Percentiles rank a stretch among this genome's conserved stretches.
Evolutionary conservation across 2,888 invertebrate genomes (phyloP).

Genomic region (Timema cristinae): DNA sequence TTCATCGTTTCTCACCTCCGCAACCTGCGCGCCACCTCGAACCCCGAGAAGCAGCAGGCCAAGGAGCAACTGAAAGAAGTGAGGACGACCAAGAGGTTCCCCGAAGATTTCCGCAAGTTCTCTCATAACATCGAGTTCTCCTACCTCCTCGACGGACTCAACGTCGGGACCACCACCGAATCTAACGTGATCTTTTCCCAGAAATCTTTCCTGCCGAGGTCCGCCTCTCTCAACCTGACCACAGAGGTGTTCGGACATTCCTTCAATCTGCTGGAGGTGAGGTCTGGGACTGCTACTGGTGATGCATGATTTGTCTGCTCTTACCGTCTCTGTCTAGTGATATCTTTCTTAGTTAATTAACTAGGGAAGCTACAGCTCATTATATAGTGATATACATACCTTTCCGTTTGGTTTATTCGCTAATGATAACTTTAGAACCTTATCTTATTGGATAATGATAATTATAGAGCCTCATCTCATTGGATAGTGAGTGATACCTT

Average conservation of each 20-base stretch:
- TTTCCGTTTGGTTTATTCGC: not conserved
- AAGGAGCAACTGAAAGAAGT: slow-evolving; percentile 53
- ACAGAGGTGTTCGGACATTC: slow-evolving; percentile 73
- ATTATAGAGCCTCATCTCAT: not conserved
- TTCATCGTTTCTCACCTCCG: slow-evolving; percentile 79
- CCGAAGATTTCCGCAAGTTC: slow-evolving; percentile 73
- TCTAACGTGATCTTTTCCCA: slow-evolving; percentile 77
- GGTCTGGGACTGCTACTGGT: not conserved
- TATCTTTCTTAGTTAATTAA: not conserved
- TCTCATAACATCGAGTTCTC: slow-evolving; percentile 74
- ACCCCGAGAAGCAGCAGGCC: slow-evolving; percentile 64
- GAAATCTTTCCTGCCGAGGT: slow-evolving; percentile 73
- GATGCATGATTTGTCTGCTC: not conserved
- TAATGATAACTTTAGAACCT: not conserved
- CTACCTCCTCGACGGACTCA: slow-evolving; percentile 65
- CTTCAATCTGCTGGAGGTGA: slow-evolving; percentile 69
- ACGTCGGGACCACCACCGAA: slow-evolving; percentile 64
- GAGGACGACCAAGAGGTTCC: slow-evolving; percentile 53
- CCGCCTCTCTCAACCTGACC: slow-evolving; percentile 67
- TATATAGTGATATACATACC: not conserved
- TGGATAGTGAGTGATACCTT: not conserved
- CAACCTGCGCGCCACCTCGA: slow-evolving; percentile 71
- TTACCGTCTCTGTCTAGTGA: no score
- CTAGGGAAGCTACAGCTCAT: not conserved
- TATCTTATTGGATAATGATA: not conserved